Percentiles rank a stretch among this genome's conserved stretches.
These are phyloP conservation scores for Liolophura sinensis DNA, from an alignment of 1,140 invertebrate genomes.

Conservation along the genomic window DNA sequence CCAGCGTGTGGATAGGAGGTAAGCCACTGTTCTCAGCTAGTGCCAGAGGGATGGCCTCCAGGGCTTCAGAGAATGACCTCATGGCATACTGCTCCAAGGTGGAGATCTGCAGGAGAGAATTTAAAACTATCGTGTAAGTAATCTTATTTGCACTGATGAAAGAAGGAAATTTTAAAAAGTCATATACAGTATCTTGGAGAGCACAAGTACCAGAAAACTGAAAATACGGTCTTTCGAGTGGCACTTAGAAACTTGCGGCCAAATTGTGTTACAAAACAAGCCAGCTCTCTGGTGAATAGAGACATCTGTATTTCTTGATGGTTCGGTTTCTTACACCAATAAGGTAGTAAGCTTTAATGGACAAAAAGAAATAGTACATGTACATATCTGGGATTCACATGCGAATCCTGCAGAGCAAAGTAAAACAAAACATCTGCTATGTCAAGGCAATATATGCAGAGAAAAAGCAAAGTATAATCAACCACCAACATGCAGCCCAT, in stretches of 20 bases:
- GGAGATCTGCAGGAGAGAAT: slow-evolving; percentile 66
- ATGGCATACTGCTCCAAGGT: slow-evolving; percentile 97
- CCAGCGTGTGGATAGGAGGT: slow-evolving; percentile 87
- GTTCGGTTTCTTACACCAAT: too few relatives aligned
- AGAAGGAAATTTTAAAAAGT: background rate
- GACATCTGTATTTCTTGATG: too few relatives aligned
- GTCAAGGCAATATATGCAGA: too few relatives aligned
- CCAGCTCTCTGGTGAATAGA: background rate
- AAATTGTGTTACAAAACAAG: background rate
- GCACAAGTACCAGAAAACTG: too few relatives aligned
- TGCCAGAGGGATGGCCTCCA: slow-evolving; percentile 93
- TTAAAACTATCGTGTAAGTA: background rate
- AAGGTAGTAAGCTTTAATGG: too few relatives aligned
- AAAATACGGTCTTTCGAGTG: too few relatives aligned
- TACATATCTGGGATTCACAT: too few relatives aligned
- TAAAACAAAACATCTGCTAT: too few relatives aligned
- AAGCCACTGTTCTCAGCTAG: slow-evolving; percentile 97
- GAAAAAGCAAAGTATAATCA: too few relatives aligned
- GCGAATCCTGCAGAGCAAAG: too few relatives aligned
- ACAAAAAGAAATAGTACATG: too few relatives aligned
- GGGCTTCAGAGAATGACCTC: slow-evolving; percentile 91
- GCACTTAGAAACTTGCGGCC: background rate
- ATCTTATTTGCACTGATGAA: background rate
- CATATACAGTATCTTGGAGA: background rate
- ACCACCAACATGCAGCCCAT: too few relatives aligned